Base-by-base conservation (phyloP, 1,140 invertebrate genomes). In the Oppia nitens region DNA sequence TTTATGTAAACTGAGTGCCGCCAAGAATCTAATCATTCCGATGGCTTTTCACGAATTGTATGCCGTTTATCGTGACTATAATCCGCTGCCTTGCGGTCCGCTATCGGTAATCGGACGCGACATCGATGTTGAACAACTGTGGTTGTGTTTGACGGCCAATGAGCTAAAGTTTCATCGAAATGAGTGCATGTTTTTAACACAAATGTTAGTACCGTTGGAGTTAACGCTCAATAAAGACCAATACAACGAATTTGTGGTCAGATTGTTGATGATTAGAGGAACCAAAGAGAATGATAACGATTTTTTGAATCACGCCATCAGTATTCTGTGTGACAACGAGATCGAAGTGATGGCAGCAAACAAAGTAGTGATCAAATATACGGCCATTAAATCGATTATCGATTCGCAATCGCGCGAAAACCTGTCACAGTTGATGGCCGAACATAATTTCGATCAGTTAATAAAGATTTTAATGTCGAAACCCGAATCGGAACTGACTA, bases 391-490 rank as follows among this genome's bases (percentile, higher is more conserved):
- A 47, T 48, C 62, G 14, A 26, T 63, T 6, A 26, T 60, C 20
- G 48, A 61, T 17, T 45, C 48, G 20, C 26, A 56, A 32, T 45
- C 28, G 21, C 24, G 27, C 11, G 49, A 61, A 20, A 55, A 47
- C 24, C 17, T 40, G 24, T 4, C 12, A 2, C 28, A 45, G 29
- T 21, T 56, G 20, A 53, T 54, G 4, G 24, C 51, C 49, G 53
- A 63, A 14, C n/a, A 57, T 14, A 61, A 61, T 21, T 55, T 61
- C 45, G 21, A 50, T 6, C 53, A 60, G 27, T 24, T 63, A 1
- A 57, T 63, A 17, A 28, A 61, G 21, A 17, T 53, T 20, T 48
- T 61, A 9, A 47, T 47, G 21, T 25, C 52, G 2, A 60, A 60
- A 55, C 26, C 59, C 4, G 59, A 63, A 60, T 23, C 29, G 21